Conservation (phyloP, 2,797 vertebrate genomes). For the Esox masquinongy region DNA sequence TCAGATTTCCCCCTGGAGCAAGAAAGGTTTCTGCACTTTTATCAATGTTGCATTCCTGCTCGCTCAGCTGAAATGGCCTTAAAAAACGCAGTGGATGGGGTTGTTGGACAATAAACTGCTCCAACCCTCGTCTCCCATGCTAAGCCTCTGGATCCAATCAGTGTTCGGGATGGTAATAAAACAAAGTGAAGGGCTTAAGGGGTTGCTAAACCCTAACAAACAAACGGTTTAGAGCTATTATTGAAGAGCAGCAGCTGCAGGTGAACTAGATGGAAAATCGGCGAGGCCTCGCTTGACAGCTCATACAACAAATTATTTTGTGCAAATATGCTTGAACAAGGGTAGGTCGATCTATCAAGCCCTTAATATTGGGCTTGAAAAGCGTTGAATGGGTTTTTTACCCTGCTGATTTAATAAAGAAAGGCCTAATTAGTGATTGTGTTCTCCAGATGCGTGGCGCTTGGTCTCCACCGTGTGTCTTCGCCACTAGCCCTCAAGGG, state of each 20-base stretch:
- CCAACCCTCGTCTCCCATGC: not conserved
- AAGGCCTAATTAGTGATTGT: conserved; percentile 3
- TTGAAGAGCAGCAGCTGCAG: conserved; percentile 5
- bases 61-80: not conserved
- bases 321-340: conserved; percentile 4
- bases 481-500: conserved; percentile 23
- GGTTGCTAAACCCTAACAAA: not conserved
- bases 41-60: not conserved
- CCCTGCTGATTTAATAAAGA: conserved; percentile 25
- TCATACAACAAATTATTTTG: not conserved
- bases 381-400: not conserved
- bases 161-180: conserved; percentile 1
- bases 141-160: conserved; percentile 1
- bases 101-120: conserved; percentile 2
- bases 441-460: conserved; percentile 24
- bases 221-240: not conserved
- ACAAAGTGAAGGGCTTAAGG: not conserved
- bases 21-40: not conserved
- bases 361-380: not conserved
- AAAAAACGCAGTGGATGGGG: not conserved
- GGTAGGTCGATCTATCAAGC: conserved; percentile 19
- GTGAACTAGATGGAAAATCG: conserved; percentile 5
- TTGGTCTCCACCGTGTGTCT: conserved; percentile 29
- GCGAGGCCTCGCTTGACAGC: conserved; percentile 13
- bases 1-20: not conserved